Conservation (phyloP, 2,797 vertebrate species). For the Chelidonichthys spinosus region DNA sequence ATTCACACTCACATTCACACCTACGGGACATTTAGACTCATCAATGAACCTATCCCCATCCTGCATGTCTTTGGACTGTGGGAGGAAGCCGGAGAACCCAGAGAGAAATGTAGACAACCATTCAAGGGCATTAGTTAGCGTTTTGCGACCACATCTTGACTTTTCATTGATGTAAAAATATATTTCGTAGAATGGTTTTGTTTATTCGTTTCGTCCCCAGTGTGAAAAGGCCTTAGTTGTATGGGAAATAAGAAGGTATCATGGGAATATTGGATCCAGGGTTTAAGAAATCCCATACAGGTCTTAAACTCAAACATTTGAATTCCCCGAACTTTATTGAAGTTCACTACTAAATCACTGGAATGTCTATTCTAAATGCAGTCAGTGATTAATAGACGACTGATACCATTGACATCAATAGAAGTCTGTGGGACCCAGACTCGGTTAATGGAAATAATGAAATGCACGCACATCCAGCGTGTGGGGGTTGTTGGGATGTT, state of each 20-base stretch:
- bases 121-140: too few relatives aligned
- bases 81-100: too few relatives aligned
- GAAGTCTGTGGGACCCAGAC: conserved; percentile 70
- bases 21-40: too few relatives aligned
- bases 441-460: conserved; percentile 72
- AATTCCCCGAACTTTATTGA: background rate
- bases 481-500: conserved; percentile 67
- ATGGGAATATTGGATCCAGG: background rate
- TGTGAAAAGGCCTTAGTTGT: background rate
- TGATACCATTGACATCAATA: conserved; percentile 74
- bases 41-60: too few relatives aligned
- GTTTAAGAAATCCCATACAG: background rate
- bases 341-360: background rate
- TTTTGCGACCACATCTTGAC: too few relatives aligned
- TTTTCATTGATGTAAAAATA: too few relatives aligned
- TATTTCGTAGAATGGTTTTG: too few relatives aligned
- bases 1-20: too few relatives aligned
- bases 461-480: conserved; percentile 60
- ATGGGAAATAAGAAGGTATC: background rate
- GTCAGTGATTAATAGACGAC: conserved; percentile 51
- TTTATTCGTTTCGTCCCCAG: background rate
- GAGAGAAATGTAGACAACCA: too few relatives aligned
- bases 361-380: background rate
- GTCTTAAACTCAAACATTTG: background rate
- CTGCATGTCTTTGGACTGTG: too few relatives aligned